Evolutionary conservation across 2,113 vertebrate genomes (phyloP).

Genomic region (Psettodes erumei): DNA sequence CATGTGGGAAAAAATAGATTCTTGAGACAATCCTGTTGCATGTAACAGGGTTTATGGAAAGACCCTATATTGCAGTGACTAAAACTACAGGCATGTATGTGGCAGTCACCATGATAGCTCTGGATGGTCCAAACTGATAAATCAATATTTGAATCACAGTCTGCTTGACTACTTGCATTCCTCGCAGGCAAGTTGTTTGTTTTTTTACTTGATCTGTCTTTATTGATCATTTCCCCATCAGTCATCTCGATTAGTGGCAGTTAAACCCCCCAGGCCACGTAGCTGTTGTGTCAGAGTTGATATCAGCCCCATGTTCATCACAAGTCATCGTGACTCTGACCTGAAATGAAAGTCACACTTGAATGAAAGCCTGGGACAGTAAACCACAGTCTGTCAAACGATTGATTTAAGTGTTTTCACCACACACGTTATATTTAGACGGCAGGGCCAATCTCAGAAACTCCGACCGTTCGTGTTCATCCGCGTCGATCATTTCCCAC

Average conservation of each 20-base stretch:
- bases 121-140: background rate
- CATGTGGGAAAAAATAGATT: background rate
- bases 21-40: background rate
- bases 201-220: background rate
- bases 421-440: too few relatives aligned
- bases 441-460: too few relatives aligned
- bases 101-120: background rate
- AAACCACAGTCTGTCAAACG: too few relatives aligned
- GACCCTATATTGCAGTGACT: background rate
- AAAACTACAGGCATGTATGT: background rate
- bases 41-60: background rate
- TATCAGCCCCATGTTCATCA: too few relatives aligned
- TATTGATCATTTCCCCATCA: background rate
- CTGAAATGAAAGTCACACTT: background rate
- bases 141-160: background rate
- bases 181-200: background rate
- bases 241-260: background rate
- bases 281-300: background rate
- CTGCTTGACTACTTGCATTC: background rate
- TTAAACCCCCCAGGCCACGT: too few relatives aligned
- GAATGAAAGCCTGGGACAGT: background rate
- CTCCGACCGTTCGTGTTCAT: background rate
- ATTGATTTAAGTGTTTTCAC: background rate
- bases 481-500: background rate
- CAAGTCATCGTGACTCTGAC: background rate